Percentiles rank a stretch among this genome's conserved stretches.
Conservation (phyloP, 2,888 invertebrate genomes). For the Clunio marinus region DNA sequence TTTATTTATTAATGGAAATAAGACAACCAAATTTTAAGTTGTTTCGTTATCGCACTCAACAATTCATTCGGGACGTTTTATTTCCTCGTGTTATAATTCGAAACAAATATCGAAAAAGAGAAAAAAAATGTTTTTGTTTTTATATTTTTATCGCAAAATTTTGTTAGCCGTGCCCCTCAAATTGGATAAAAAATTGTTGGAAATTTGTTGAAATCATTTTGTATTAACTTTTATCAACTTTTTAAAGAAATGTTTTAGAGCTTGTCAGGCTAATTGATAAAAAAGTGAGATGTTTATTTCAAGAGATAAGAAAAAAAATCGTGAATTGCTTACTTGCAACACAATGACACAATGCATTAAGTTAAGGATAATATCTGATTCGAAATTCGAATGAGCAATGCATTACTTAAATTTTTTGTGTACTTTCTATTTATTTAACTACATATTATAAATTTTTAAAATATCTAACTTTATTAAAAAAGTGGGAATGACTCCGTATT, state of each 20-base stretch:
- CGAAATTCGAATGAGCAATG: too few relatives aligned
- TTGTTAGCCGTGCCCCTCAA: neutral
- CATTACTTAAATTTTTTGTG: too few relatives aligned
- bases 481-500: too few relatives aligned
- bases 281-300: conserved; percentile 18
- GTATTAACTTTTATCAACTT: neutral
- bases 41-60: conserved; percentile 35
- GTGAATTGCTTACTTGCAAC: too few relatives aligned
- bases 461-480: too few relatives aligned
- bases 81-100: neutral
- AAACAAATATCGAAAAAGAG: neutral
- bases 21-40: conserved; percentile 29
- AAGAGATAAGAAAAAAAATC: neutral
- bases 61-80: conserved; percentile 28
- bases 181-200: conserved; percentile 16
- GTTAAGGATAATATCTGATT: too few relatives aligned
- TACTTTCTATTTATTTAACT: too few relatives aligned
- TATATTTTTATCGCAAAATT: conserved; percentile 1
- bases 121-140: conserved; percentile 5
- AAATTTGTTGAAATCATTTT: conserved; percentile 21
- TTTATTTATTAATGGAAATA: conserved; percentile 36
- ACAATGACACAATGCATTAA: too few relatives aligned
- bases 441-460: too few relatives aligned
- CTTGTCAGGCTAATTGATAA: conserved; percentile 13
- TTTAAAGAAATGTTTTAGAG: neutral